Conservation (phyloP, 2,113 vertebrate species). For the Macquaria ambigua region DNA sequence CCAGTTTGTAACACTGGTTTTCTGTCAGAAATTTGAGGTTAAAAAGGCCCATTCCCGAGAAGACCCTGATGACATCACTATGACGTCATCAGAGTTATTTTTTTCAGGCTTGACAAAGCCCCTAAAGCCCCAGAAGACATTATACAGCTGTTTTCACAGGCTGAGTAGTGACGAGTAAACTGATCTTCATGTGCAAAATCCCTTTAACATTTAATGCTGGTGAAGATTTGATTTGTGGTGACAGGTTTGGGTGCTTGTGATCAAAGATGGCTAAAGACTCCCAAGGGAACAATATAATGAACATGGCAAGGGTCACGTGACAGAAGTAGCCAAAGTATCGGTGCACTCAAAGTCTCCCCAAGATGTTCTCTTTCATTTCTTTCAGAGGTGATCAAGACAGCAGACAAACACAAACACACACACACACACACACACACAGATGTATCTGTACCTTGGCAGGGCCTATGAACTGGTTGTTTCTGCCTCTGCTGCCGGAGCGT, state of each 20-base stretch:
- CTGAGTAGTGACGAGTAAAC: background rate
- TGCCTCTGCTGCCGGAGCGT: constrained; percentile 85
- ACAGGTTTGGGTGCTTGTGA: background rate
- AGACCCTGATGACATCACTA: too few relatives aligned
- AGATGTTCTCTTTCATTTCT: background rate
- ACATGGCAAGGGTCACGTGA: background rate
- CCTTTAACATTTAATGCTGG: background rate
- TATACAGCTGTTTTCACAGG: background rate
- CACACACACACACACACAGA: background rate
- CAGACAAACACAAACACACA: background rate
- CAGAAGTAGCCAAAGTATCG: background rate
- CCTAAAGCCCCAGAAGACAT: background rate
- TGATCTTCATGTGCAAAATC: background rate
- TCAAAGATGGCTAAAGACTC: background rate
- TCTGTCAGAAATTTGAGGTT: background rate
- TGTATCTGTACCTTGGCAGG: constrained; percentile 80
- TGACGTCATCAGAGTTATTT: too few relatives aligned
- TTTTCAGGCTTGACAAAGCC: background rate
- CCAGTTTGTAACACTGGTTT: background rate
- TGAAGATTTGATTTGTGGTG: background rate
- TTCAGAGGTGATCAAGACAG: background rate
- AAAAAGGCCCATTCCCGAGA: background rate
- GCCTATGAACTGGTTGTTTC: constrained; percentile 86
- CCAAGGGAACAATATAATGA: background rate
- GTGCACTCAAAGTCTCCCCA: background rate